Evolutionary conservation across 1,140 invertebrate genomes (phyloP).

Genomic region (Pissodes strobi): DNA sequence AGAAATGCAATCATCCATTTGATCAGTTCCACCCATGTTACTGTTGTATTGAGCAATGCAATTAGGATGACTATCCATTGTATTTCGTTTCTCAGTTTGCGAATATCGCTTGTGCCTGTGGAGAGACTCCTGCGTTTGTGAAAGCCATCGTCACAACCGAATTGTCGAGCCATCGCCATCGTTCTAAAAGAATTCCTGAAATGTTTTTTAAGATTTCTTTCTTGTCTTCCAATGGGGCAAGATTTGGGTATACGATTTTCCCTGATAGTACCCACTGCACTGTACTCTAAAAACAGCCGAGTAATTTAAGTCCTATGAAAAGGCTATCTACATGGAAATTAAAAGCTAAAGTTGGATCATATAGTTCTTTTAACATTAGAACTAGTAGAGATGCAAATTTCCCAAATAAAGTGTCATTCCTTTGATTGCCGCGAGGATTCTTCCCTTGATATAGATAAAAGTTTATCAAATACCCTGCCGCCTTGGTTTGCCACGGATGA

Average conservation of each 20-base stretch:
- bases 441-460: conserved; percentile 45
- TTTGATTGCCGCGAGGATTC: conserved; percentile 25
- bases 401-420: conserved; percentile 38
- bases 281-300: conserved; percentile 32
- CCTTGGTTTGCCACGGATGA: conserved; percentile 35
- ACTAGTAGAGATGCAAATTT: conserved; percentile 37
- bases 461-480: conserved; percentile 13
- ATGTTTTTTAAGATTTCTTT: too few relatives aligned
- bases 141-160: conserved; percentile 39
- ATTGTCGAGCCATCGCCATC: conserved; percentile 33
- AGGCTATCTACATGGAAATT: conserved; percentile 41
- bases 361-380: conserved; percentile 35
- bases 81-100: conserved; percentile 22
- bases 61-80: conserved; percentile 7
- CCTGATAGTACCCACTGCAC: conserved; percentile 38
- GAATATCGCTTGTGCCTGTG: conserved; percentile 34
- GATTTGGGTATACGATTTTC: conserved; percentile 38
- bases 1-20: conserved; percentile 17
- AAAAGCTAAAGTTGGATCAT: conserved; percentile 18
- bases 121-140: conserved; percentile 34
- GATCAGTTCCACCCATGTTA: conserved; percentile 24
- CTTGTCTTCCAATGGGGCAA: too few relatives aligned
- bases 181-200: conserved; percentile 10
- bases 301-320: conserved; percentile 29
- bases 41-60: conserved; percentile 10